phyloP scores from a whole-genome alignment of 2,888 invertebrate genomes.

The Pseudeuparius sepicola region DNA sequence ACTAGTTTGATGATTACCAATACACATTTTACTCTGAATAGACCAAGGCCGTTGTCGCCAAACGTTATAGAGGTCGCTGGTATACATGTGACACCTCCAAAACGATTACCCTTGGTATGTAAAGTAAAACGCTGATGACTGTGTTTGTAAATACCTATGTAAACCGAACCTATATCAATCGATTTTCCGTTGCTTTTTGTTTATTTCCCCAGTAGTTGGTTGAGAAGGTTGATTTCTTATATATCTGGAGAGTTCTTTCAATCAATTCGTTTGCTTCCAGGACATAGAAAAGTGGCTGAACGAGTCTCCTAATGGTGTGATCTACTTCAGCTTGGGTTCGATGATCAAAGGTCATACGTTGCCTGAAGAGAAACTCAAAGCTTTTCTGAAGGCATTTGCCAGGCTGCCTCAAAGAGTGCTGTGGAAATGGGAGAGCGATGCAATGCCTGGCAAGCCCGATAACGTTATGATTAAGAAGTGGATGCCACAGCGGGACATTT shows the following conservation, averaged over 20 bases:
- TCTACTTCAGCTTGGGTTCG: conserved; percentile 71
- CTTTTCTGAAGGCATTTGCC: conserved; percentile 51
- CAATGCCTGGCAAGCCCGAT: conserved; percentile 45
- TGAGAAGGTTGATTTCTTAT: too few species aligned
- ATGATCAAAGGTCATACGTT: conserved; percentile 57
- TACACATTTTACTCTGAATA: conserved; percentile 39
- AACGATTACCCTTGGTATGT: conserved; percentile 16
- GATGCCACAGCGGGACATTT: conserved; percentile 69
- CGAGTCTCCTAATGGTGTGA: conserved; percentile 53
- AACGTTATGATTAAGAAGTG: conserved; percentile 56
- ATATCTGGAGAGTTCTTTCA: too few species aligned
- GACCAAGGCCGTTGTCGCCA: conserved; percentile 39
- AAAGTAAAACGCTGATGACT: too few species aligned
- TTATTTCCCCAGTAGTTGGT: too few species aligned
- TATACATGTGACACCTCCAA: conserved; percentile 39
- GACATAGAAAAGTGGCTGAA: conserved; percentile 54
- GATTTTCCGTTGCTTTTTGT: too few species aligned
- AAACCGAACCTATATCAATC: too few species aligned
- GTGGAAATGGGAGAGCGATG: conserved; percentile 69
- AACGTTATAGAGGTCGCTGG: conserved; percentile 44
- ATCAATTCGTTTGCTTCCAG: too few species aligned
- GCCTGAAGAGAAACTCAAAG: conserved; percentile 46
- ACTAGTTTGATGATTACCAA: conserved; percentile 41
- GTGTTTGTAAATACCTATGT: too few species aligned
- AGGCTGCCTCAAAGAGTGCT: conserved; percentile 58